phyloP scores from a whole-genome alignment of 2,888 invertebrate species.

The Coelopa pilipes region DNA sequence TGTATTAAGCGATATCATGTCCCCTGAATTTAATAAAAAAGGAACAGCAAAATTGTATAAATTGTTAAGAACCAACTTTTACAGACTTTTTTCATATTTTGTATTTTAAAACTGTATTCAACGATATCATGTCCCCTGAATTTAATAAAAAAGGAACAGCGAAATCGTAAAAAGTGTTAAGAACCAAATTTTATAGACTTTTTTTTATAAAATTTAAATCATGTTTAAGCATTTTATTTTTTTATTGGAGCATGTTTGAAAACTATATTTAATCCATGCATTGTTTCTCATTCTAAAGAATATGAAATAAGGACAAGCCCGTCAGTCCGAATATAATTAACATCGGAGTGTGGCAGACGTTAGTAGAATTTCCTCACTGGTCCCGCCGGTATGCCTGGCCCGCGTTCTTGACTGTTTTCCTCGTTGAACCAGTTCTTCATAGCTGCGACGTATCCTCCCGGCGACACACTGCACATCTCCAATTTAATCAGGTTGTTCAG shows the following conservation, averaged over 20 bases:
- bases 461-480: slow-evolving; percentile 37
- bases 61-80: not conserved
- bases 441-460: slow-evolving; percentile 17
- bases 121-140: not conserved
- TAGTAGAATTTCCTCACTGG: slow-evolving; percentile 40
- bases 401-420: slow-evolving; percentile 38
- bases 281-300: not conserved
- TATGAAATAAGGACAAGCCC: not conserved
- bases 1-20: slow-evolving; percentile 2
- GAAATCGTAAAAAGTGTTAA: not conserved
- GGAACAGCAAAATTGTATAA: slow-evolving; percentile 1
- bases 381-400: slow-evolving; percentile 31
- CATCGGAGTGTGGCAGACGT: no score
- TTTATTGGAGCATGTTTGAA: not conserved
- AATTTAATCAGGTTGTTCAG: slow-evolving; percentile 45
- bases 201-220: not conserved
- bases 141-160: not conserved
- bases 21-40: not conserved
- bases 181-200: not conserved
- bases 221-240: not conserved
- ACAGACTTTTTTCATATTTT: not conserved
- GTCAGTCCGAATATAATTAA: no score
- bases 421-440: slow-evolving; percentile 48
- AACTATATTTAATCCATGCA: not conserved
- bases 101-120: slow-evolving; percentile 3